These are phyloP conservation scores for Hippoglossus hippoglossus DNA, from an alignment of 2,797 vertebrate genomes.

Conservation along the genomic window DNA sequence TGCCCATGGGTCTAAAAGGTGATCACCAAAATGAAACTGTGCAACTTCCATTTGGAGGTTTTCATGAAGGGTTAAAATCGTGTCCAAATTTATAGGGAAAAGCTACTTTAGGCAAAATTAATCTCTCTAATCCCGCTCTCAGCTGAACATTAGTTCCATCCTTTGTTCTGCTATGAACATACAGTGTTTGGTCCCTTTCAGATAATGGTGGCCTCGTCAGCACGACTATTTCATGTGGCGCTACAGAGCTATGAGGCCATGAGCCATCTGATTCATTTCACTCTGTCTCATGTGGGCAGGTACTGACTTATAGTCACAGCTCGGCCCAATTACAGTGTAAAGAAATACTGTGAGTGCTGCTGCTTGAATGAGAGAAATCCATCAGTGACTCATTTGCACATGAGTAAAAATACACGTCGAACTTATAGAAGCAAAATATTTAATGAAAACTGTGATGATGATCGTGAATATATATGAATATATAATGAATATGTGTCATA, in stretches of 20 bases:
- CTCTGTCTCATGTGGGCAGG: conserved; percentile 49
- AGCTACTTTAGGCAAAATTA: conserved; percentile 22
- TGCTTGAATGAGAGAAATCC: conserved; percentile 16
- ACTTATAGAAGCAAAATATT: conserved; percentile 1
- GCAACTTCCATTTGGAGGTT: conserved; percentile 12
- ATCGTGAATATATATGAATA: too few species aligned
- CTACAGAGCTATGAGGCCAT: conserved; percentile 32
- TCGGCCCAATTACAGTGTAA: conserved; percentile 36
- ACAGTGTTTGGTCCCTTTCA: conserved; percentile 39
- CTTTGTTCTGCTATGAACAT: conserved; percentile 32
- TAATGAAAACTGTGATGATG: not conserved
- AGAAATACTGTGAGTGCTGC: conserved; percentile 19
- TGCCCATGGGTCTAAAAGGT: not conserved
- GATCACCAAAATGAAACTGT: not conserved
- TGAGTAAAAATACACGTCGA: not conserved
- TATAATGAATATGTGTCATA: too few species aligned
- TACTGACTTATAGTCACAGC: conserved; percentile 38
- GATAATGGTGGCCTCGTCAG: conserved; percentile 31
- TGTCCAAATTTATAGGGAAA: conserved; percentile 33
- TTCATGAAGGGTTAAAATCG: conserved; percentile 22
- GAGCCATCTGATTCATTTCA: conserved; percentile 42
- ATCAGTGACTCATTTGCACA: conserved; percentile 33
- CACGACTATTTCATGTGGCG: conserved; percentile 28
- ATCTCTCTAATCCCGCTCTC: conserved; percentile 49
- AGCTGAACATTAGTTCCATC: conserved; percentile 39